These are phyloP conservation scores for Sylvia atricapilla DNA, from an alignment of 2,113 vertebrate species.

Conservation along the genomic window DNA sequence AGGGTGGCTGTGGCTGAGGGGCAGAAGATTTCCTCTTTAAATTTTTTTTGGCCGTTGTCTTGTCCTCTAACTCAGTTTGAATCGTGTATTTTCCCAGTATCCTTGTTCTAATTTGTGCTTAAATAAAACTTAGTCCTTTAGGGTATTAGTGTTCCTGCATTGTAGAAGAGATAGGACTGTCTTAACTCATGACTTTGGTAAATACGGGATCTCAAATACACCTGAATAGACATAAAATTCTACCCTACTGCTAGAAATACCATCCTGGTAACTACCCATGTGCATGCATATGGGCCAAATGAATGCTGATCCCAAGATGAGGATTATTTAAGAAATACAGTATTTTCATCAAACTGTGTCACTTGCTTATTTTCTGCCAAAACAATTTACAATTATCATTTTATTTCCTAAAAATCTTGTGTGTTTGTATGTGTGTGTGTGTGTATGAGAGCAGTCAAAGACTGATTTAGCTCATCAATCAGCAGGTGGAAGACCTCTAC, in stretches of 20 bases:
- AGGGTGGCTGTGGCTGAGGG: background rate
- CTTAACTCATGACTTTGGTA: background rate
- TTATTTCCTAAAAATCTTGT: background rate
- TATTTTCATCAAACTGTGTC: background rate
- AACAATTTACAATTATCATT: background rate
- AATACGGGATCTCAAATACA: background rate
- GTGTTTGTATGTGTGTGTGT: too few relatives aligned
- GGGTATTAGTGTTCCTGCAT: background rate
- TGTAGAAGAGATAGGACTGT: background rate
- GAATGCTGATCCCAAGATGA: background rate
- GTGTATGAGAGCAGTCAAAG: background rate
- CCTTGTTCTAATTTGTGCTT: background rate
- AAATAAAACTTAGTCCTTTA: background rate
- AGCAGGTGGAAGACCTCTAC: background rate
- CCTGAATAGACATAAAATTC: accelerated
- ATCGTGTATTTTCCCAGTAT: background rate
- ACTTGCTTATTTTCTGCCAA: background rate
- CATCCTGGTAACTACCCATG: background rate
- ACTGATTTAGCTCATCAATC: background rate
- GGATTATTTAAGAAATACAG: background rate
- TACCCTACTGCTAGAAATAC: background rate
- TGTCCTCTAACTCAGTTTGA: background rate
- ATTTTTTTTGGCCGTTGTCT: background rate
- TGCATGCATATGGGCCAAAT: background rate
- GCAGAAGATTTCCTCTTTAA: background rate